Evolutionary conservation across 2,797 vertebrate species (phyloP), one percentile per base, ranked within the genome.

Genomic region (Enoplosus armatus): DNA sequence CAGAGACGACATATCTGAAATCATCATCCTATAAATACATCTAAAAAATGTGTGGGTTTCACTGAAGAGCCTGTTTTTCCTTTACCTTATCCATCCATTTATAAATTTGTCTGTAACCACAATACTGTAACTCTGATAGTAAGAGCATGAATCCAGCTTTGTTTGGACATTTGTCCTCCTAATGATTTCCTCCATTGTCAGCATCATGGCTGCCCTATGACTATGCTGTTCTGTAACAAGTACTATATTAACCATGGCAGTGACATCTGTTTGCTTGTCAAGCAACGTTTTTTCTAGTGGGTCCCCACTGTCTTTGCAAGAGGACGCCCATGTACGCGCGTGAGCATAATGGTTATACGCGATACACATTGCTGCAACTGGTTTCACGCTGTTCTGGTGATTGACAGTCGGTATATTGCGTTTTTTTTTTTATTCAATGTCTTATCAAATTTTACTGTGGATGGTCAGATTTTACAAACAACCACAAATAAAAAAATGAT

Each of bases 241-340:
- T 47, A 43, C 14, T 41, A 16, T 62, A 35, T 24, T 15, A 53
- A 31, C 37, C 14, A 16, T 11, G 24, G 8, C 26, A 6, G 20
- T 22, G 8, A 56, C 20, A 24, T 56, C 16, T 18, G 27, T 45
- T 51, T 41, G 20, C 31, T 16, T 10, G 20, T 14, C 14, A 14
- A 41, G n/a, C 37, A 59, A 48, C 26, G 6, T 33, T 26, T 26
- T 29, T 15, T 3, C 11, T 2, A 37, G 31, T 37, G 8, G 12
- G 10, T 8, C n/a, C 3, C 26, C 2, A 37, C 7, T 63, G 14
- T 54, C 22, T 64, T n/a, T 41, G 33, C 14, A 48, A 1, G 22
- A 2, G 0, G 0, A 39, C 9, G 4, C 5, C 31, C 5, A 5
- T 56, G 15, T 31, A 33, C 4, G 3, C 8, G 7, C 27, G 11